Conservation (phyloP, 2,888 invertebrate species). For the Drosophila anceps region DNA sequence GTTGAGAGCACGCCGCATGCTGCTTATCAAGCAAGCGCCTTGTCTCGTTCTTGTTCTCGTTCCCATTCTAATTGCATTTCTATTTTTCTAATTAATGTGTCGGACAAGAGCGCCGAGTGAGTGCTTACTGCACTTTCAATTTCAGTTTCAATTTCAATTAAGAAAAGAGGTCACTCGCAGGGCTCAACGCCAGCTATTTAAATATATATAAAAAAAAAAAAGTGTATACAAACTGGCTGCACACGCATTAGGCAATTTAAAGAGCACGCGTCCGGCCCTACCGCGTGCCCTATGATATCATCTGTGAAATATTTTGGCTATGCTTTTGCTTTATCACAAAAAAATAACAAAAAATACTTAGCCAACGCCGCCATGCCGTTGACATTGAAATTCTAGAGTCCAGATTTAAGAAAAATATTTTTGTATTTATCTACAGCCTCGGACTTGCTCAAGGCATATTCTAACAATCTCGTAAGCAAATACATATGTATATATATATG, state of each 20-base stretch:
- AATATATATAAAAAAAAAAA: conserved; percentile 14
- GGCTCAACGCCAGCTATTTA: conserved; percentile 38
- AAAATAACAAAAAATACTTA: conserved; percentile 17
- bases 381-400: conserved; percentile 58
- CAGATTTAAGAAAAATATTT: conserved; percentile 56
- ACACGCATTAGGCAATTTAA: conserved; percentile 48
- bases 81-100: conserved; percentile 49
- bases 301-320: conserved; percentile 59
- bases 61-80: conserved; percentile 43
- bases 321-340: conserved; percentile 49
- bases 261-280: conserved; percentile 36
- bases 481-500: not conserved
- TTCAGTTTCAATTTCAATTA: conserved; percentile 52
- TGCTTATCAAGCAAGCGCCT: conserved; percentile 63
- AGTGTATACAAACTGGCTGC: conserved; percentile 4
- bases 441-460: conserved; percentile 46
- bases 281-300: conserved; percentile 70
- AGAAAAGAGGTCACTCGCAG: conserved; percentile 63
- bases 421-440: conserved; percentile 63
- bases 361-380: conserved; percentile 7
- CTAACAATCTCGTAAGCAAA: conserved; percentile 11
- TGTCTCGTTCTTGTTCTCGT: conserved; percentile 24
- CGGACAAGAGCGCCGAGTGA: conserved; percentile 32
- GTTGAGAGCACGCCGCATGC: conserved; percentile 1
- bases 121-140: conserved; percentile 47